Evolutionary conservation across 1,140 invertebrate genomes (phyloP).

Genomic region (Gryon sp.): DNA sequence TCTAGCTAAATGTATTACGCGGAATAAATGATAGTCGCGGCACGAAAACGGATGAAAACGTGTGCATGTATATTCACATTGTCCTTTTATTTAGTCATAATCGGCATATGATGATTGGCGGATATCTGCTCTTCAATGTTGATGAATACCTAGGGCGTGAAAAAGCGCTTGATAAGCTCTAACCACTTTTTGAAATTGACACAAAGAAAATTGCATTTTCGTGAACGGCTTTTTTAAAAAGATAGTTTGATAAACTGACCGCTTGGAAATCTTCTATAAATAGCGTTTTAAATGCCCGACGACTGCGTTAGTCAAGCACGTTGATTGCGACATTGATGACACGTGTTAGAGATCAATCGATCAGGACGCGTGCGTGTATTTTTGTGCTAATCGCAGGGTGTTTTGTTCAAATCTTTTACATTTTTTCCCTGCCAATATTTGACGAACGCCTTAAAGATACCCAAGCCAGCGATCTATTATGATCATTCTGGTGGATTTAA

Average conservation of each 20-base stretch:
- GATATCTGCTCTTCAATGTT: slow-evolving; percentile 27
- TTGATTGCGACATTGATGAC: slow-evolving; percentile 78
- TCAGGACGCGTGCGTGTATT: slow-evolving; percentile 77
- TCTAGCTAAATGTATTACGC: slow-evolving; percentile 46
- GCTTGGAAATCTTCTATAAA: slow-evolving; percentile 76
- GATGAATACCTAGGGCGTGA: slow-evolving; percentile 25
- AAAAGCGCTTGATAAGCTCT: slow-evolving; percentile 45
- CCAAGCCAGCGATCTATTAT: slow-evolving; percentile 22
- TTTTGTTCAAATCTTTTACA: slow-evolving; percentile 47
- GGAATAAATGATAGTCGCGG: slow-evolving; percentile 39
- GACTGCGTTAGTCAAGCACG: slow-evolving; percentile 73
- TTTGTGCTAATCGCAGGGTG: slow-evolving; percentile 75
- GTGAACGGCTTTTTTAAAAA: slow-evolving; percentile 35
- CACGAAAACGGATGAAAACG: slow-evolving; percentile 37
- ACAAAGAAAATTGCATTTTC: slow-evolving; percentile 45
- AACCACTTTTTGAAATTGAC: slow-evolving; percentile 30
- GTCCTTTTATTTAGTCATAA: slow-evolving; percentile 60
- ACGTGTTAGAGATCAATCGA: slow-evolving; percentile 78
- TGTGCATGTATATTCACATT: slow-evolving; percentile 43
- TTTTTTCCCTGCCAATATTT: slow-evolving; percentile 48
- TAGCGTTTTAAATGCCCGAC: slow-evolving; percentile 72
- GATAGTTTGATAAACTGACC: slow-evolving; percentile 61
- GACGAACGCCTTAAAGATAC: slow-evolving; percentile 42
- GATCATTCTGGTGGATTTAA: slow-evolving; percentile 44
- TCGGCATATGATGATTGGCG: slow-evolving; percentile 44